Percentiles rank a stretch among this genome's conserved stretches.
These are phyloP conservation scores for Drosophila eugracilis DNA, from an alignment of 1,140 invertebrate species.

Conservation along the genomic window DNA sequence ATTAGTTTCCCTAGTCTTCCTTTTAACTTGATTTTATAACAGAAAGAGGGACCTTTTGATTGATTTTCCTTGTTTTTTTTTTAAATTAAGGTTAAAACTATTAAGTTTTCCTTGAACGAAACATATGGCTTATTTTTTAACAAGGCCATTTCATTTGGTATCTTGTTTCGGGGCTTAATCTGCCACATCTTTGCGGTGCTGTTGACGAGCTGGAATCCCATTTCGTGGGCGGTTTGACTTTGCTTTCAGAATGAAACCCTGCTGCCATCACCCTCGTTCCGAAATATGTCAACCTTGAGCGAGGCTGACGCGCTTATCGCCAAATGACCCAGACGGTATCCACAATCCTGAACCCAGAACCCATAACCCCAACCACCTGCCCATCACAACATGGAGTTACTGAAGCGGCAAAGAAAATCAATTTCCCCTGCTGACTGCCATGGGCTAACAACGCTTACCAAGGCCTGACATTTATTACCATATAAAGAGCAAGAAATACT, in stretches of 20 bases:
- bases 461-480: conserved; percentile 79
- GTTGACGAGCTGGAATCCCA: conserved; percentile 59
- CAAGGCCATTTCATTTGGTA: conserved; percentile 62
- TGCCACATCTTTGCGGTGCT: conserved; percentile 46
- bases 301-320: conserved; percentile 51
- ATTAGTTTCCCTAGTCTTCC: neutral
- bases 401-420: conserved; percentile 73
- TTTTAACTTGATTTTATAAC: neutral
- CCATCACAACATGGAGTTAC: conserved; percentile 17
- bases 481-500: conserved; percentile 72
- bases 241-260: conserved; percentile 13
- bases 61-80: neutral
- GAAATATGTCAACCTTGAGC: conserved; percentile 53
- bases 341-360: conserved; percentile 1
- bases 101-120: conserved; percentile 14
- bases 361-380: conserved; percentile 14
- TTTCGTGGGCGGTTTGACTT: conserved; percentile 23
- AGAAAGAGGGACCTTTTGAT: neutral
- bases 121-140: too few relatives aligned
- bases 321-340: conserved; percentile 51
- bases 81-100: conserved; percentile 1
- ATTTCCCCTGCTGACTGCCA: conserved; percentile 52
- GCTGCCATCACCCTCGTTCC: conserved; percentile 17
- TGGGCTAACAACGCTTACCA: conserved; percentile 46
- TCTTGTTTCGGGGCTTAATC: conserved; percentile 33